These are phyloP conservation scores for Drosophila sp. DNA, from an alignment of 1,140 invertebrate species.

Conservation along the genomic window DNA sequence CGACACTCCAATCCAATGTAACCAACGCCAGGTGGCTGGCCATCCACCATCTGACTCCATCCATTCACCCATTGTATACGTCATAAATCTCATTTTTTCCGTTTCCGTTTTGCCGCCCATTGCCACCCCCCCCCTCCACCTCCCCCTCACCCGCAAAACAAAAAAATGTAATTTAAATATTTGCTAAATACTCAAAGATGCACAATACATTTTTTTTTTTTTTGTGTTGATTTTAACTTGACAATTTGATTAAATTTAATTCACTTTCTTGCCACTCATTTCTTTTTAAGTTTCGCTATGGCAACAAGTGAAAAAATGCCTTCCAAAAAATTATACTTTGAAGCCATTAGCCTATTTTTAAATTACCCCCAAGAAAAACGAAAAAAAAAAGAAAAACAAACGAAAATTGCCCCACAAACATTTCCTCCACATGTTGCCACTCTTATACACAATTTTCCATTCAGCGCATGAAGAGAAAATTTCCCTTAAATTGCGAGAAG, in stretches of 20 bases:
- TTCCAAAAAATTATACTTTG: slow-evolving; percentile 16
- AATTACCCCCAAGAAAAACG: slow-evolving; percentile 6
- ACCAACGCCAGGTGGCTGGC: slow-evolving; percentile 20
- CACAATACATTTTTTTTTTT: neutral
- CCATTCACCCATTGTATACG: slow-evolving; percentile 59
- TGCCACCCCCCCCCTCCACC: slow-evolving; percentile 30
- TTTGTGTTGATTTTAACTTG: neutral
- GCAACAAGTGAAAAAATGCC: slow-evolving; percentile 55
- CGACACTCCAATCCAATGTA: slow-evolving; percentile 14
- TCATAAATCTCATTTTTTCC: slow-evolving; percentile 81
- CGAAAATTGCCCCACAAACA: slow-evolving; percentile 11
- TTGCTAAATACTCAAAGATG: slow-evolving; percentile 25
- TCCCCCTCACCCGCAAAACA: neutral
- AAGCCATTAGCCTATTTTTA: slow-evolving; percentile 43
- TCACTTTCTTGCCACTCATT: neutral
- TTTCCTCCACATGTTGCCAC: slow-evolving; percentile 6
- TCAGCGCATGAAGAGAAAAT: slow-evolving; percentile 52
- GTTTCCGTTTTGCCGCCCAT: slow-evolving; percentile 64
- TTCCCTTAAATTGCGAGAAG: slow-evolving; percentile 11
- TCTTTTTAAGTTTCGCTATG: neutral
- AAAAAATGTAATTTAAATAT: slow-evolving; percentile 46
- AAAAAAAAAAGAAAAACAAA: slow-evolving; percentile 13
- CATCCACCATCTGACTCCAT: slow-evolving; percentile 14
- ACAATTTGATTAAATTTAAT: neutral
- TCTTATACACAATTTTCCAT: slow-evolving; percentile 63